Evolutionary conservation across 2,888 invertebrate species (phyloP).

Genomic region (Lymantria dispar): DNA sequence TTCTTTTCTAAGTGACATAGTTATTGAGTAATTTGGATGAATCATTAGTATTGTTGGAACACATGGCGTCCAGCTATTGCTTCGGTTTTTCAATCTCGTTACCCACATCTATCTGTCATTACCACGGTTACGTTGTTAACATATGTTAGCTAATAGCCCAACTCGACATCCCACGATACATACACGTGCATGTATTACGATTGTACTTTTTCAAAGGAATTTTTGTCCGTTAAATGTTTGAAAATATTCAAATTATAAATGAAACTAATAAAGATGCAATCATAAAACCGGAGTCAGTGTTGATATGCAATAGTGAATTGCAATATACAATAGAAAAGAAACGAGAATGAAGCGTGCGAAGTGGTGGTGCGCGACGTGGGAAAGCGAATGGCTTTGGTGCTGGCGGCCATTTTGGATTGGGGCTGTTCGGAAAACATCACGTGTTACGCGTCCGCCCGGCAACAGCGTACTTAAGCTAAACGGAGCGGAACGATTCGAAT

Average conservation of each 20-base stretch:
- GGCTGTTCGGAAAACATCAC: slow-evolving; percentile 71
- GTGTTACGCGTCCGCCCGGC: slow-evolving; percentile 74
- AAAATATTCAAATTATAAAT: slow-evolving; percentile 6
- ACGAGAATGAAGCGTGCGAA: slow-evolving; percentile 64
- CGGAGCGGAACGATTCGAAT: slow-evolving; percentile 74
- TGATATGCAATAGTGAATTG: slow-evolving; percentile 60
- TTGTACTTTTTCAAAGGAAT: too few species aligned
- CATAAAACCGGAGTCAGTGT: slow-evolving; percentile 36
- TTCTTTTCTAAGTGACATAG: slow-evolving; percentile 5
- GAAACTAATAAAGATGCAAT: slow-evolving; percentile 26
- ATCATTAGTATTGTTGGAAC: slow-evolving; percentile 43
- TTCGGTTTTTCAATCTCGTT: slow-evolving; percentile 42
- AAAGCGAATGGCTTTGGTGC: slow-evolving; percentile 69
- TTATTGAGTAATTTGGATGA: slow-evolving; percentile 36
- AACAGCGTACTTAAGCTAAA: slow-evolving; percentile 69
- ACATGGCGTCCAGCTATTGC: slow-evolving; percentile 43
- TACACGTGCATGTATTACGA: slow-evolving; percentile 33
- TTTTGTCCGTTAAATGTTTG: not conserved
- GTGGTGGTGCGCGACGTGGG: slow-evolving; percentile 72
- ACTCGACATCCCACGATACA: slow-evolving; percentile 48
- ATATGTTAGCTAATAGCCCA: slow-evolving; percentile 57
- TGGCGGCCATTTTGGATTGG: slow-evolving; percentile 74
- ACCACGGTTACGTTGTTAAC: slow-evolving; percentile 52
- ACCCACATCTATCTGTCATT: slow-evolving; percentile 43
- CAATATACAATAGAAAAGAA: slow-evolving; percentile 64